Conservation (phyloP, 1,140 invertebrate species). For the Cherax quadricarinatus region DNA sequence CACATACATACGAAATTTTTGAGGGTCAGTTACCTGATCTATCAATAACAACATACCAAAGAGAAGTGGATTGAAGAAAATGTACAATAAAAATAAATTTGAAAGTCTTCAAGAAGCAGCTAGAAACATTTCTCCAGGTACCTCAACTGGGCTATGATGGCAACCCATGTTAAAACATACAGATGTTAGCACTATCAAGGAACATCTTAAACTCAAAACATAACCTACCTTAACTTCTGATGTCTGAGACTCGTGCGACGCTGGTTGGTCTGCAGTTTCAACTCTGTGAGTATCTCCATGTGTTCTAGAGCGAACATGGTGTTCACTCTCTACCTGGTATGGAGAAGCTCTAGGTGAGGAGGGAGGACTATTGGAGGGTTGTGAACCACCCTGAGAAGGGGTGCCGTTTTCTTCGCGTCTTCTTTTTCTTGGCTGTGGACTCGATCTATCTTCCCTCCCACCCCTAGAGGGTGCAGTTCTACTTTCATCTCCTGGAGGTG, state of each 20-base stretch:
- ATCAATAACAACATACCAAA: too few species aligned
- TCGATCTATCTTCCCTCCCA: constrained; percentile 47
- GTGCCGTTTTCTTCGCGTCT: constrained; percentile 57
- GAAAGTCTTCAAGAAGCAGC: too few species aligned
- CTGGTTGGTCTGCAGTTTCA: not conserved
- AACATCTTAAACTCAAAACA: too few species aligned
- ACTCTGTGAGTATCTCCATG: constrained; percentile 33
- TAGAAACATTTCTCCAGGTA: too few species aligned
- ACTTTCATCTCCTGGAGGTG: constrained; percentile 43
- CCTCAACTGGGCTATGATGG: too few species aligned
- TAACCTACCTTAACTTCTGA: constrained; percentile 58
- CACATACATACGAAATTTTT: too few species aligned
- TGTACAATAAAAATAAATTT: too few species aligned
- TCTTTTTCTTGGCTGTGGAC: constrained; percentile 62
- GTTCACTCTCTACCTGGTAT: constrained; percentile 48
- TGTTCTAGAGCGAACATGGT: constrained; percentile 44
- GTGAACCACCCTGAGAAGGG: constrained; percentile 26
- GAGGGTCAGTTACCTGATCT: too few species aligned
- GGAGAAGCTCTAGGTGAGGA: constrained; percentile 58
- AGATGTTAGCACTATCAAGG: too few species aligned
- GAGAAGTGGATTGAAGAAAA: too few species aligned
- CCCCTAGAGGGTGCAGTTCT: constrained; percentile 8
- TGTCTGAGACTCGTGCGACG: constrained; percentile 45
- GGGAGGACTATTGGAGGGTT: constrained; percentile 55
- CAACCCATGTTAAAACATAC: too few species aligned